Evolutionary conservation across 2,113 vertebrate species (phyloP).

Genomic region (Pholis gunnellus): DNA sequence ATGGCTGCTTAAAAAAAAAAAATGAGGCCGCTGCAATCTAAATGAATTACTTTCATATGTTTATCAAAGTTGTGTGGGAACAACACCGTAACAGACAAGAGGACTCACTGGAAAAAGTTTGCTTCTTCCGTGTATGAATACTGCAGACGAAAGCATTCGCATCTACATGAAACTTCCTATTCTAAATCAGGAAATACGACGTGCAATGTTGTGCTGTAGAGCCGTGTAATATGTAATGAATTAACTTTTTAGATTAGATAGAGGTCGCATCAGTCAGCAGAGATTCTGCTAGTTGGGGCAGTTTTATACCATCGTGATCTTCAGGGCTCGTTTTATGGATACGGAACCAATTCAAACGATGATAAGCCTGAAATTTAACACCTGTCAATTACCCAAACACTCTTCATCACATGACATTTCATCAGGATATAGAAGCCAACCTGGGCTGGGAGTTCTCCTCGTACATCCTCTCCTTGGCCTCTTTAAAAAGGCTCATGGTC

Average conservation of each 20-base stretch:
- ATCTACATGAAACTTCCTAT: background rate
- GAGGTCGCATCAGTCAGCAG: background rate
- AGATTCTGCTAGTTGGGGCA: background rate
- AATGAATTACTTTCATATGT: background rate
- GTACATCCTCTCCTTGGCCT: conserved; percentile 97
- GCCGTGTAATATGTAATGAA: background rate
- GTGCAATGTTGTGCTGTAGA: background rate
- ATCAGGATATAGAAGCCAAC: conserved; percentile 57
- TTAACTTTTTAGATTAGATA: background rate
- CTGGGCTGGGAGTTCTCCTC: conserved; percentile 99
- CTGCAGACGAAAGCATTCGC: background rate
- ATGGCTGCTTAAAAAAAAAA: background rate
- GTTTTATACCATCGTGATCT: conserved; percentile 1
- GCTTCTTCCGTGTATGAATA: background rate
- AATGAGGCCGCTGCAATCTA: background rate
- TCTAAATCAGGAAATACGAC: background rate
- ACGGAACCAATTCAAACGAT: conserved; percentile 14
- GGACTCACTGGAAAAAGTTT: background rate
- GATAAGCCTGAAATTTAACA: conserved; percentile 28
- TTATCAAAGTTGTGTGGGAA: background rate
- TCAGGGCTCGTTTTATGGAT: conserved; percentile 18
- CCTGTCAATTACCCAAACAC: conserved; percentile 10
- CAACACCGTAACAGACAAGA: background rate
- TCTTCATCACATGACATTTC: background rate
- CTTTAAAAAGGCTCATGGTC: conserved; percentile 98